Evolutionary conservation across 2,888 invertebrate species (phyloP).

Genomic region (Trissonchulus sp.): DNA sequence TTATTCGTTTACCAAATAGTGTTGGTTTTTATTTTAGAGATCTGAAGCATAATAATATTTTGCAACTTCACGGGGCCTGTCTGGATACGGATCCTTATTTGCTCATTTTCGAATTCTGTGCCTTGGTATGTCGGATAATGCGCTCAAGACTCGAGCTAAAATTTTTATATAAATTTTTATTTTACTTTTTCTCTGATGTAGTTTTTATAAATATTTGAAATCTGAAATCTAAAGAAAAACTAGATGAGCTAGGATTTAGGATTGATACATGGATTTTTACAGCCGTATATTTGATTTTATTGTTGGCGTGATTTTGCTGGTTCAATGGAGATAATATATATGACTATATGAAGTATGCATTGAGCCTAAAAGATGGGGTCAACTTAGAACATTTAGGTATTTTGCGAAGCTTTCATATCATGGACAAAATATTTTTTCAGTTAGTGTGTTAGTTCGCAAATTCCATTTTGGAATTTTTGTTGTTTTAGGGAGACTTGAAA

Average conservation of each 20-base stretch:
- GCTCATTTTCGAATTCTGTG: neutral
- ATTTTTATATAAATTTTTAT: neutral
- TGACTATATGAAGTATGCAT: too few species aligned
- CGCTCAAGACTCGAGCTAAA: too few species aligned
- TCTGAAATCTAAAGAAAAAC: neutral
- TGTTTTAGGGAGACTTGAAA: slow-evolving; percentile 7
- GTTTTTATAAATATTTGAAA: slow-evolving; percentile 7
- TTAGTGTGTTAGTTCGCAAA: neutral
- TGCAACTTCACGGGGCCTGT: neutral
- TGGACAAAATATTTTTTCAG: too few species aligned
- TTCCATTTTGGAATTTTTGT: neutral
- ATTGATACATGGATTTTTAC: too few species aligned
- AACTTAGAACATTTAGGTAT: too few species aligned
- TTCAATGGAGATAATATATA: too few species aligned
- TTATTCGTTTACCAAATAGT: neutral
- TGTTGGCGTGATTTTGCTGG: too few species aligned
- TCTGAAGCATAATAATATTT: neutral
- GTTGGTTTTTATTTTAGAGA: slow-evolving; percentile 2
- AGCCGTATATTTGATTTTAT: too few species aligned
- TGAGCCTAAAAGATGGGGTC: too few species aligned
- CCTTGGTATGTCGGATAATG: neutral
- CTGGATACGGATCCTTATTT: neutral
- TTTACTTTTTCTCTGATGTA: neutral
- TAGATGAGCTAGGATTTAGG: too few species aligned
- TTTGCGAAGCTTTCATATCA: too few species aligned